Evolutionary conservation across 2,888 invertebrate genomes (phyloP).

Genomic region (Leptura quadrifasciata): DNA sequence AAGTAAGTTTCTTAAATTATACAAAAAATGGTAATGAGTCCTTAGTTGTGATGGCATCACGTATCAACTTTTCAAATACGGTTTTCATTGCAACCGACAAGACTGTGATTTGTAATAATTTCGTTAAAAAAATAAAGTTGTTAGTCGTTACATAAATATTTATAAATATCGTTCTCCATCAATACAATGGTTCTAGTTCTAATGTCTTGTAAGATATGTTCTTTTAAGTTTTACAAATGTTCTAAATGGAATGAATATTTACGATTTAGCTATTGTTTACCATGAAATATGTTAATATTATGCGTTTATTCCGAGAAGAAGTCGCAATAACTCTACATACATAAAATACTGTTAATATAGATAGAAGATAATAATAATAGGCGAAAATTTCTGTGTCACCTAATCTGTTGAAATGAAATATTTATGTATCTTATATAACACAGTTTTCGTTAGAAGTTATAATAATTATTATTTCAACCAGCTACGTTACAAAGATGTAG

Average conservation of each 20-base stretch:
- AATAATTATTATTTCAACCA: too few species aligned
- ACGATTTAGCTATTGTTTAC: constrained; percentile 18
- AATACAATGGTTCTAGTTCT: constrained; percentile 14
- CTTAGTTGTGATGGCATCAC: neutral
- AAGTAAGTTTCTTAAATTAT: too few species aligned
- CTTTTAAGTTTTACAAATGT: constrained; percentile 16
- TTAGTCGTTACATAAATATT: constrained; percentile 3
- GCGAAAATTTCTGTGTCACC: neutral
- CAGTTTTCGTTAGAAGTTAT: too few species aligned
- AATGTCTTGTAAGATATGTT: constrained; percentile 6
- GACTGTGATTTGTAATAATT: neutral
- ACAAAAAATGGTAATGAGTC: neutral
- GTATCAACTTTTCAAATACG: neutral
- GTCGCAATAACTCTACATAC: constrained; percentile 11
- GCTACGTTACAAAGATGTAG: too few species aligned
- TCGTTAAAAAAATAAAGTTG: neutral
- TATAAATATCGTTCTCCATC: neutral
- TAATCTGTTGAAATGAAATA: too few species aligned
- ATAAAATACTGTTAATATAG: neutral
- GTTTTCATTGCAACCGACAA: neutral
- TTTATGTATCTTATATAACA: too few species aligned
- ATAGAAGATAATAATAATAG: constrained; percentile 1
- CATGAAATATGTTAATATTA: constrained; percentile 7
- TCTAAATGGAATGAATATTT: constrained; percentile 9
- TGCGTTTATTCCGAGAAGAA: constrained; percentile 13